phyloP scores from a whole-genome alignment of 2,113 vertebrate species.

The Orientallactaga bullata region DNA sequence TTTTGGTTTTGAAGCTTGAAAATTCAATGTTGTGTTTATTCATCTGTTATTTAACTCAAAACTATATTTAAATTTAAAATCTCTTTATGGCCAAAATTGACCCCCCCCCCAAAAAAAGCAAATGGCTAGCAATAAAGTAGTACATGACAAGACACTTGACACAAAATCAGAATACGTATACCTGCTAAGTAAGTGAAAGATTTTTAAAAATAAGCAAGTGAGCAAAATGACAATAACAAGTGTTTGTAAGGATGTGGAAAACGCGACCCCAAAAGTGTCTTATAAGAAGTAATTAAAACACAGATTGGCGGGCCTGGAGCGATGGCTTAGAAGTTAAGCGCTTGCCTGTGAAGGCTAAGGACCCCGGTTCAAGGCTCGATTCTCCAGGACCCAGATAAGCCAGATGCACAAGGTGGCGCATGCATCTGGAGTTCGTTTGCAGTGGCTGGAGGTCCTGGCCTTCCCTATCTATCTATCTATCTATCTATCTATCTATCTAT shows the following conservation, averaged over 20 bases:
- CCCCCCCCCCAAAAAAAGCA: conserved; percentile 48
- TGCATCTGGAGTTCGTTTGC: too few species aligned
- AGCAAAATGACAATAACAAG: not conserved
- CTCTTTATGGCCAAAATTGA: not conserved
- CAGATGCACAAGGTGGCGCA: too few species aligned
- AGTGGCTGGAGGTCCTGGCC: too few species aligned
- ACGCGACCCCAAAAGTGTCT: not conserved
- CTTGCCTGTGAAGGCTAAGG: too few species aligned
- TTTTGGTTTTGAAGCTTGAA: conserved; percentile 37
- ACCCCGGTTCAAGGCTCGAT: too few species aligned
- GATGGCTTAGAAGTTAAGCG: too few species aligned
- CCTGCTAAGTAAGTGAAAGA: not conserved
- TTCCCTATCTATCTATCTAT: too few species aligned
- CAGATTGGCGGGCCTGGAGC: too few species aligned
- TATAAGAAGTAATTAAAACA: not conserved
- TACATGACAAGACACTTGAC: not conserved
- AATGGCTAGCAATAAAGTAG: not conserved
- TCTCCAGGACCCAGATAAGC: too few species aligned
- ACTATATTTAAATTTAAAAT: conserved; percentile 56
- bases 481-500: too few species aligned
- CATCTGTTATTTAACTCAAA: conserved; percentile 53
- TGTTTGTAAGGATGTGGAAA: conserved; percentile 13
- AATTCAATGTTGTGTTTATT: conserved; percentile 23
- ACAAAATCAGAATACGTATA: not conserved
- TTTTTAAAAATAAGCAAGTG: not conserved